Evolutionary conservation across 64 coral and sea anemone species (phyloP).

Genomic region (Acropora yongei): DNA sequence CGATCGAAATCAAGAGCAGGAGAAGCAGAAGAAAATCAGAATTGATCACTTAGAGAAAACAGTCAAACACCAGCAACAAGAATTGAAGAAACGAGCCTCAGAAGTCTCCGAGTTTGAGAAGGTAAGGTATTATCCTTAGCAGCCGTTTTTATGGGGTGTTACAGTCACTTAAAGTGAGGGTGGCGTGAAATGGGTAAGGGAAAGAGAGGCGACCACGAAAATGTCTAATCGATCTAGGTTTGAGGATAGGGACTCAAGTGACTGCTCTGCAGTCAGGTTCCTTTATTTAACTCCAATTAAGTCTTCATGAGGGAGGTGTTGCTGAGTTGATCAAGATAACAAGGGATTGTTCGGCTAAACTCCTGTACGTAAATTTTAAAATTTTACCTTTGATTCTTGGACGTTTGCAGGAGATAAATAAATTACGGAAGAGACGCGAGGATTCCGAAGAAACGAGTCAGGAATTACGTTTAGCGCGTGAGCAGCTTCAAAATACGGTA

Average conservation of each 20-base stretch:
- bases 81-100: conserved; percentile 84
- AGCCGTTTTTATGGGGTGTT: too few relatives aligned
- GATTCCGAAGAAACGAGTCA: conserved; percentile 84
- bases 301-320: too few relatives aligned
- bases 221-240: too few relatives aligned
- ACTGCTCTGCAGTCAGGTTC: too few relatives aligned
- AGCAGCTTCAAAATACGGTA: conserved; percentile 94
- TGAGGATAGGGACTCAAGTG: too few relatives aligned
- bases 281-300: too few relatives aligned
- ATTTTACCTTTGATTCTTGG: not conserved
- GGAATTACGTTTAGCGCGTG: conserved; percentile 87
- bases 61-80: conserved; percentile 89
- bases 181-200: too few relatives aligned
- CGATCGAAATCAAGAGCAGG: conserved; percentile 85
- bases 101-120: conserved; percentile 84
- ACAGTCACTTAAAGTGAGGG: too few relatives aligned
- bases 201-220: too few relatives aligned
- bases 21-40: conserved; percentile 83
- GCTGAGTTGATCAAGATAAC: too few relatives aligned
- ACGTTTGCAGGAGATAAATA: conserved; percentile 73
- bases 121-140: conserved; percentile 27
- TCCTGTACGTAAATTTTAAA: too few relatives aligned
- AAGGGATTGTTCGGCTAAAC: too few relatives aligned
- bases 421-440: conserved; percentile 75
- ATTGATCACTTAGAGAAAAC: conserved; percentile 86